Evolutionary conservation across 1,140 invertebrate species (phyloP).

Genomic region (Drosophila lowei): DNA sequence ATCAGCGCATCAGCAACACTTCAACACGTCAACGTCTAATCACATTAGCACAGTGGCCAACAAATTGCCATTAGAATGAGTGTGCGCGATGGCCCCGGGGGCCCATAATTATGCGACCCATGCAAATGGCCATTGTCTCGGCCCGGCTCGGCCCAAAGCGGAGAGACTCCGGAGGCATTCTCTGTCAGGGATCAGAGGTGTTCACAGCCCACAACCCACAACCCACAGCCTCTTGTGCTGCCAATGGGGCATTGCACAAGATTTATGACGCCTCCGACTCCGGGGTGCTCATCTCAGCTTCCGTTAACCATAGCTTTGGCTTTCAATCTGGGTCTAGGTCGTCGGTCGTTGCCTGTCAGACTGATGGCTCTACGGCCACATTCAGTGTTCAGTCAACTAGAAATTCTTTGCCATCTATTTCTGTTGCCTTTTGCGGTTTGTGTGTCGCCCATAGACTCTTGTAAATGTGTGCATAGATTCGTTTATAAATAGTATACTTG

Average conservation of each 20-base stretch:
- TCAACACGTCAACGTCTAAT: constrained; percentile 58
- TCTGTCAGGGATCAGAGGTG: constrained; percentile 25
- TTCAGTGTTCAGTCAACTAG: constrained; percentile 64
- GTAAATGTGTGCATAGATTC: constrained; percentile 15
- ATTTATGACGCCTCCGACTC: constrained; percentile 70
- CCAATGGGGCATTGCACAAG: constrained; percentile 76
- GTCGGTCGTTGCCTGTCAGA: constrained; percentile 34
- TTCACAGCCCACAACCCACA: constrained; percentile 56
- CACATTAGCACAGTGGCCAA: constrained; percentile 74
- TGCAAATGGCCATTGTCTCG: constrained; percentile 57
- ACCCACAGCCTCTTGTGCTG: constrained; percentile 4
- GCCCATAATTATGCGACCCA: constrained; percentile 58
- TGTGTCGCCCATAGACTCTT: constrained; percentile 57
- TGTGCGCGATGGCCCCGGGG: constrained; percentile 34
- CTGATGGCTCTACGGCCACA: constrained; percentile 34
- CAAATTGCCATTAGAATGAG: constrained; percentile 65
- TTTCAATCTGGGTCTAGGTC: constrained; percentile 71
- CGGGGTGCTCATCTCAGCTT: constrained; percentile 34
- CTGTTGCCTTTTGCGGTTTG: constrained; percentile 60
- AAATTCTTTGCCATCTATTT: constrained; percentile 77
- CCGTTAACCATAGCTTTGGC: constrained; percentile 57
- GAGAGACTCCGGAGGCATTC: background rate
- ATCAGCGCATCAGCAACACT: constrained; percentile 22
- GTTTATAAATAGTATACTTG: constrained; percentile 23
- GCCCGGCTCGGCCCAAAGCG: constrained; percentile 12